Evolutionary conservation across 2,113 vertebrate genomes (phyloP).

Genomic region (Origma solitaria): DNA sequence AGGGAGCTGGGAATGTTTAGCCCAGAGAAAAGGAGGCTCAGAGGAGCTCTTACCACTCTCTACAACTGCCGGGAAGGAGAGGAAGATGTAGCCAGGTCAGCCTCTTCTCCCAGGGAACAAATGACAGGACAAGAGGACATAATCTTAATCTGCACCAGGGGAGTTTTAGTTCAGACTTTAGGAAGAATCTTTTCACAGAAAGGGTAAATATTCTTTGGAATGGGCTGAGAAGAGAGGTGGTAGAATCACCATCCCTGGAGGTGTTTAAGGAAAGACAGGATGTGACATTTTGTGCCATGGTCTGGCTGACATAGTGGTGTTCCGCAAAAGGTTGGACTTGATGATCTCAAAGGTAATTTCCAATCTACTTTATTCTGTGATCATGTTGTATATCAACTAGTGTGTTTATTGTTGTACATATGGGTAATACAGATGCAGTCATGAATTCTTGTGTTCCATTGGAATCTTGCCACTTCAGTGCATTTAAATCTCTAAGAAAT

Average conservation of each 20-base stretch:
- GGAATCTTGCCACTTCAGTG: neutral
- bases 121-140: neutral
- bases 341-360: neutral
- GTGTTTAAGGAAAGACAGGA: neutral
- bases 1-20: neutral
- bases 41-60: neutral
- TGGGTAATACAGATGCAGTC: neutral
- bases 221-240: neutral
- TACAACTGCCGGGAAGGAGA: neutral
- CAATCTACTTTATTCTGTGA: neutral
- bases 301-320: neutral
- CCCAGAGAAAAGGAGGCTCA: neutral
- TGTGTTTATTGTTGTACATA: neutral
- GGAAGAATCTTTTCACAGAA: neutral
- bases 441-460: neutral
- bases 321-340: neutral
- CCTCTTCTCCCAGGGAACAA: neutral
- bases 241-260: neutral
- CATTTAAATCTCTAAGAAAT: neutral
- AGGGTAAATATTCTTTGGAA: neutral
- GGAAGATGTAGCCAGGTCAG: rapidly evolving
- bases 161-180: neutral
- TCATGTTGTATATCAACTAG: neutral
- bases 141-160: neutral
- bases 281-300: no score